Conservation (phyloP, 1,140 invertebrate species). For the Mya arenaria region DNA sequence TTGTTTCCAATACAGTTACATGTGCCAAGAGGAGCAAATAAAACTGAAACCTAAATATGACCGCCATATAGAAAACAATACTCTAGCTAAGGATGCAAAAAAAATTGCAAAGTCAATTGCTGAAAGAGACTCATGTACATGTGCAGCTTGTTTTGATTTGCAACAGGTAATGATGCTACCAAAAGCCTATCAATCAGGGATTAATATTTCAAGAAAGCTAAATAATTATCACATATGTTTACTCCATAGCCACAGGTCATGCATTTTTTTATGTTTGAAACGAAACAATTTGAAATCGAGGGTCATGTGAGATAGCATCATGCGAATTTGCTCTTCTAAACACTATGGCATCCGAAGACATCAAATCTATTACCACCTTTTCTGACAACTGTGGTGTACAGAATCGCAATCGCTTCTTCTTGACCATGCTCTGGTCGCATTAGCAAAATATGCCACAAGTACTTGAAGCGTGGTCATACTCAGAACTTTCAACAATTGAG, state of each 20-base stretch:
- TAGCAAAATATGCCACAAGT: no score
- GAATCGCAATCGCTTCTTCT: no score
- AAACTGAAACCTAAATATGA: background rate
- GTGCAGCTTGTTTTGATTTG: constrained; percentile 30
- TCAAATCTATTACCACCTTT: background rate
- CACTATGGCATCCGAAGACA: background rate
- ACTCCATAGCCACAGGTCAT: background rate
- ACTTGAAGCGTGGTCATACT: no score
- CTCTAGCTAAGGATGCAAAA: background rate
- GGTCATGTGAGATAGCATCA: constrained; percentile 1
- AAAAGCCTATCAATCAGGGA: constrained; percentile 4
- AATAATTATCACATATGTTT: constrained; percentile 23
- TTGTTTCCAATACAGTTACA: background rate
- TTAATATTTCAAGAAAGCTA: constrained; percentile 1
- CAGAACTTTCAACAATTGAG: no score
- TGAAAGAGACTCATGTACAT: background rate
- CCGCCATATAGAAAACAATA: constrained; percentile 16
- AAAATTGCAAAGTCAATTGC: background rate
- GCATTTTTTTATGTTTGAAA: constrained; percentile 23
- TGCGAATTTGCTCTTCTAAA: background rate
- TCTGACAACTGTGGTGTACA: no score
- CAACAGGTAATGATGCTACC: constrained; percentile 44
- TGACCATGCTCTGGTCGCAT: no score
- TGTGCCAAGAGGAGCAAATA: background rate
- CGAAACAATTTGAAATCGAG: background rate